Evolutionary conservation across 2,888 invertebrate species (phyloP), one percentile per base, ranked within the genome.

Genomic region (Itoplectis maculator): DNA sequence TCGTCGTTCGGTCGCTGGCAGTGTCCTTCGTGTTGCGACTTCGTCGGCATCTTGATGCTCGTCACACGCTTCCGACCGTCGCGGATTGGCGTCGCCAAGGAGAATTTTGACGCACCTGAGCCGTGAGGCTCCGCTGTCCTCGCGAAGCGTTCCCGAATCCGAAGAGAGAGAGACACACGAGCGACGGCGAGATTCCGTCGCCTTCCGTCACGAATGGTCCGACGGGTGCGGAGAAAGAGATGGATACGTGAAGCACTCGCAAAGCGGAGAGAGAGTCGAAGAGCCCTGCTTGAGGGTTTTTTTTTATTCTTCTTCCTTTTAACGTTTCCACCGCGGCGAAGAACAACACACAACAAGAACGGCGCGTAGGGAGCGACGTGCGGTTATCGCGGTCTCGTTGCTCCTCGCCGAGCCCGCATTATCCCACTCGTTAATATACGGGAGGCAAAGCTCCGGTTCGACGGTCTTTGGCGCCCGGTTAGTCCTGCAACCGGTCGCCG

Each of bases 1-100:
- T 47, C 35, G 45, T 49, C 49, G 49, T 59, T 72, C n/a, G n/a
- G 51, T 72, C 29, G 72, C 72, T 68, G 81, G 59, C 61, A 70
- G 76, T 61, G 72, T 63, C 75, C 80, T 15, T 66, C 72, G 42
- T 56, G 47, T 51, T 49, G 61, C 47, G 47, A 70, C 45, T 37
- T n/a, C n/a, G n/a, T n/a, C 70, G 65, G 51, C 42, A 69, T 49
- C 7, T 49, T 8, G 29, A 29, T 35, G 45, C 15, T 23, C 35
- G 15, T 9, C 49, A 40, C 29, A 29, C 29, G 29, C 2, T 5
- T 29, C n/a, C 42, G 2, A 40, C 15, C 66, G 59, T 59, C 47
- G 56, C 20, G 37, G 15, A 65, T 35, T 40, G 18, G 18, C 40
- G 37, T 68, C 13, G 29, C 29, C 29, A 29, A 29, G 29, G 29